Percentiles rank a stretch among this genome's conserved stretches.
Conservation (phyloP, 1,140 invertebrate species). For the Pseudomyrmex dendroicus region DNA sequence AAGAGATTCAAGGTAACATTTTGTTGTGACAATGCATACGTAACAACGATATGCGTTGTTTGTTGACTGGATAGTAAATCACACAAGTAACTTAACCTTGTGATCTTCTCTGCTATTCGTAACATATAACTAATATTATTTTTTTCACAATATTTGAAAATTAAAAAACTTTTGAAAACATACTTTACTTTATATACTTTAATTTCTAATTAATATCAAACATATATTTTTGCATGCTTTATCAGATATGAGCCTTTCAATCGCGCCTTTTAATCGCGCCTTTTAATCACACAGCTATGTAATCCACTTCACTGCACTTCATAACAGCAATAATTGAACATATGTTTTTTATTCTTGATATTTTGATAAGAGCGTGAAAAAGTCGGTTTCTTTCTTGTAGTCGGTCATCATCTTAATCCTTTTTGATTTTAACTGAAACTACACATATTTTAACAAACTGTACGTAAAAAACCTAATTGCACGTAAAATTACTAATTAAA, state of each 20-base stretch:
- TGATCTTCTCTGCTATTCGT: conserved; percentile 8
- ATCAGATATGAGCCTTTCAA: background rate
- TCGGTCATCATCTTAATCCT: background rate
- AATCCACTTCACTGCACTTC: conserved; percentile 1
- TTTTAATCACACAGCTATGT: conserved; percentile 26
- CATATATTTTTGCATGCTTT: conserved; percentile 1
- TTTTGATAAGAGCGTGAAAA: conserved; percentile 1
- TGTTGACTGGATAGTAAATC: conserved; percentile 62
- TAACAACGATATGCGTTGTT: conserved; percentile 40
- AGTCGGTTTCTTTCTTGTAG: background rate
- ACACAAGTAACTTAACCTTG: conserved; percentile 9
- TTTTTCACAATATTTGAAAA: too few species aligned
- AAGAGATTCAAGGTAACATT: conserved; percentile 25
- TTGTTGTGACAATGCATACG: conserved; percentile 13
- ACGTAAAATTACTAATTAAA: too few species aligned
- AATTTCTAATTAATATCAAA: conserved; percentile 17
- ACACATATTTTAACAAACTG: background rate
- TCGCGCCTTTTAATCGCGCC: too few species aligned
- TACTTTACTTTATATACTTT: conserved; percentile 2
- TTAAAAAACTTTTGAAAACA: background rate
- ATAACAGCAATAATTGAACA: background rate
- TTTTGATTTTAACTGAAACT: background rate
- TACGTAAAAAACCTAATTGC: background rate
- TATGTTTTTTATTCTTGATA: conserved; percentile 29
- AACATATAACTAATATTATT: background rate